These are phyloP conservation scores for Cataglyphis livida DNA, from an alignment of 2,888 invertebrate species.

Conservation along the genomic window DNA sequence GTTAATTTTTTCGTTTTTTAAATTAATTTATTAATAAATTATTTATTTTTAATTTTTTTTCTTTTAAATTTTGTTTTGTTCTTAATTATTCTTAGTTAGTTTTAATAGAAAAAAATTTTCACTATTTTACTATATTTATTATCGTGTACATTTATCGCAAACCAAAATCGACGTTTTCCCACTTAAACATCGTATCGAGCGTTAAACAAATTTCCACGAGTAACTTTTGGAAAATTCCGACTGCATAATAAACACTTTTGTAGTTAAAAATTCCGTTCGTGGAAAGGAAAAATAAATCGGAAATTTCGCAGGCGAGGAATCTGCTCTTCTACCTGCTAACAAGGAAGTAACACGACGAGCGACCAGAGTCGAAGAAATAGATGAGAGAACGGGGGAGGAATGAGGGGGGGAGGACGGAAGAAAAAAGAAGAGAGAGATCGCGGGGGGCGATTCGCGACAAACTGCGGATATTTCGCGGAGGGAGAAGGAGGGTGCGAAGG, in stretches of 20 bases:
- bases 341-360: constrained; percentile 62
- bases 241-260: constrained; percentile 29
- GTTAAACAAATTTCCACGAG: constrained; percentile 17
- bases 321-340: constrained; percentile 51
- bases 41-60: not conserved
- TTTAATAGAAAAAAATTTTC: not conserved
- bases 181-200: constrained; percentile 7
- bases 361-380: constrained; percentile 9
- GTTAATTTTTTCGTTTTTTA: not conserved
- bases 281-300: constrained; percentile 8
- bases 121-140: not conserved
- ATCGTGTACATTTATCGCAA: not conserved
- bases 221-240: constrained; percentile 4
- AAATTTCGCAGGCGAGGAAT: constrained; percentile 37
- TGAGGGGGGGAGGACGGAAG: not conserved
- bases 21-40: not conserved
- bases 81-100: not conserved
- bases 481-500: constrained; percentile 60
- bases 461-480: constrained; percentile 74
- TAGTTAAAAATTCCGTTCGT: constrained; percentile 8
- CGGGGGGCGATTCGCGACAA: constrained; percentile 52
- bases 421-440: constrained; percentile 35
- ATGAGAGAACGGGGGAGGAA: not conserved
- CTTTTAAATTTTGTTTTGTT: not conserved
- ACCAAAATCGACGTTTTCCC: not conserved